Evolutionary conservation across 2,888 invertebrate genomes (phyloP).

Genomic region (Aproaerema taeniolella): DNA sequence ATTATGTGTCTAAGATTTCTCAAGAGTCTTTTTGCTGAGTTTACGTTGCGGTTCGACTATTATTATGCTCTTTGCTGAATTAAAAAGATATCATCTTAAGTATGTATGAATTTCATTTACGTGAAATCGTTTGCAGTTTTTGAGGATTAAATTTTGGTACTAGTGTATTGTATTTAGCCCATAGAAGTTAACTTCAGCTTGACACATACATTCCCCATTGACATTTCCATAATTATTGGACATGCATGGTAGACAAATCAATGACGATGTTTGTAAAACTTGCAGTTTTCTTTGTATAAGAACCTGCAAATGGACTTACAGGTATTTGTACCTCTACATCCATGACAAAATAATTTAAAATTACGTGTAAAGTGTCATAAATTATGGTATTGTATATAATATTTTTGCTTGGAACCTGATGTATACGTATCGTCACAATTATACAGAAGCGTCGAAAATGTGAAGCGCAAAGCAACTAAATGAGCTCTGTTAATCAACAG

Average conservation of each 20-base stretch:
- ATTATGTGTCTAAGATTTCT: constrained; percentile 59
- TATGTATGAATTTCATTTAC: constrained; percentile 3
- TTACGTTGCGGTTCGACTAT: constrained; percentile 34
- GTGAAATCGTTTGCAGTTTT: background rate
- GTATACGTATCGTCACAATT: constrained; percentile 45
- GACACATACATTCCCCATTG: too few species aligned
- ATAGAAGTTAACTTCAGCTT: too few species aligned
- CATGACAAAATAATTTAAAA: too few species aligned
- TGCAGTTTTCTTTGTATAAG: too few species aligned
- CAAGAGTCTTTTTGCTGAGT: constrained; percentile 43
- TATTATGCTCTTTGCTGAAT: constrained; percentile 59
- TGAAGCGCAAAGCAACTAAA: constrained; percentile 65
- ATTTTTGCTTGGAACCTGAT: constrained; percentile 12
- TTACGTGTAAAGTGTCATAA: too few species aligned
- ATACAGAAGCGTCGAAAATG: constrained; percentile 56
- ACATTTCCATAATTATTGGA: too few species aligned
- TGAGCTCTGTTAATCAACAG: constrained; percentile 70
- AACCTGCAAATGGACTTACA: too few species aligned
- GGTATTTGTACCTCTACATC: too few species aligned
- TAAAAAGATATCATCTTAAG: constrained; percentile 29
- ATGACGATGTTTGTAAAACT: too few species aligned
- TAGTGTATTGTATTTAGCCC: too few species aligned
- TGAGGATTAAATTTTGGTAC: background rate
- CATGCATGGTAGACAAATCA: too few species aligned
- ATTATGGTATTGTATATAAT: too few species aligned